A percentile compares a stretch with the other conserved stretches of the same genome.
phyloP scores from a whole-genome alignment of 2,113 vertebrate species.

The Neolamprologus sp. region DNA sequence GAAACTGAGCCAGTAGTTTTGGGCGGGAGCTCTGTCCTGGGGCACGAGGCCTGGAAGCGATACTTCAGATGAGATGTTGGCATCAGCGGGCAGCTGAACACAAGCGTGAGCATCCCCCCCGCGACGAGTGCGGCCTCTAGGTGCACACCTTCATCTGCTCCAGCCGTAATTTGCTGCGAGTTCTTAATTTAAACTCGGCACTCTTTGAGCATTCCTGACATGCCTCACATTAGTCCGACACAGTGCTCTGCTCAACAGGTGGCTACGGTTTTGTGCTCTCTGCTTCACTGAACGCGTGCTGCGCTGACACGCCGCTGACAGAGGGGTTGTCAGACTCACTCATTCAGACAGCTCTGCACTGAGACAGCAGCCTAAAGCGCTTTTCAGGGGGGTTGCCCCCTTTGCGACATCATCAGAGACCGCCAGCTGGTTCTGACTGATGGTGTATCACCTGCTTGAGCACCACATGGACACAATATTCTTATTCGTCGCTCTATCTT shows the following conservation, averaged over 20 bases:
- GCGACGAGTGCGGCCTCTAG: neutral
- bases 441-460: neutral
- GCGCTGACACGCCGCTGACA: constrained; percentile 23
- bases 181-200: neutral
- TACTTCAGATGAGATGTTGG: constrained; percentile 3
- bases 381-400: neutral
- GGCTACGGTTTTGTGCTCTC: constrained; percentile 17
- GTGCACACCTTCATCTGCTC: constrained; percentile 7
- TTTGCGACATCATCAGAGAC: neutral
- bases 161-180: constrained; percentile 14
- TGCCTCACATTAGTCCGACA: constrained; percentile 8
- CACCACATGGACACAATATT: neutral
- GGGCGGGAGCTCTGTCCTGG: constrained; percentile 2
- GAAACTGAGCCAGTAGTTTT: constrained; percentile 34
- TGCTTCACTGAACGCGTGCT: neutral
- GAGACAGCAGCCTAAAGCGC: constrained; percentile 18
- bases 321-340: constrained; percentile 26
- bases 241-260: constrained; percentile 20
- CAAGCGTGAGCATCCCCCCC: neutral
- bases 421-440: neutral
- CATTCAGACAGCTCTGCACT: constrained; percentile 5
- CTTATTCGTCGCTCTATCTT: neutral
- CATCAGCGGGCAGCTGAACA: neutral
- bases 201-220: neutral
- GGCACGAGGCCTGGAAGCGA: constrained; percentile 13